Conservation (phyloP, 2,888 invertebrate genomes). For the Adelognathus sp. region DNA sequence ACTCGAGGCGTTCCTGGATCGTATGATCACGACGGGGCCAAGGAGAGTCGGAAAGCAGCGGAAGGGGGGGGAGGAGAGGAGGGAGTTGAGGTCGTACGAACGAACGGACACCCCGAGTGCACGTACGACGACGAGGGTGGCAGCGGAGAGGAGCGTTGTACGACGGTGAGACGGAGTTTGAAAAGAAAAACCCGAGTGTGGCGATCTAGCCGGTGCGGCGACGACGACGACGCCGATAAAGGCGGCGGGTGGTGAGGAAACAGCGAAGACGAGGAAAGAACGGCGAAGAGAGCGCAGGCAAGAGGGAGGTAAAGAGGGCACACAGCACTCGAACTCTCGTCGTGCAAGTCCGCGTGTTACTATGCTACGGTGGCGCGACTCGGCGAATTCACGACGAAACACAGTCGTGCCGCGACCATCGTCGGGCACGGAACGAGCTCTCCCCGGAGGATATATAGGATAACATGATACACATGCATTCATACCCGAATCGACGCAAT, state of each 20-base stretch:
- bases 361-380: slow-evolving; percentile 77
- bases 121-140: slow-evolving; percentile 35
- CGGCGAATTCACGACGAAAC: slow-evolving; percentile 51
- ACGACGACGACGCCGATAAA: slow-evolving; percentile 13
- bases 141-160: too few species aligned
- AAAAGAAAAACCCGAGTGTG: slow-evolving; percentile 71
- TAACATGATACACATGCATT: background rate
- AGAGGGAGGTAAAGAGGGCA: slow-evolving; percentile 77
- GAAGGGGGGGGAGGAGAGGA: background rate
- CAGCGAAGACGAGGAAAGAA: slow-evolving; percentile 15
- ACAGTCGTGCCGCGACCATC: slow-evolving; percentile 38
- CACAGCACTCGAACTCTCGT: slow-evolving; percentile 52
- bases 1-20: slow-evolving; percentile 60
- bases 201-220: slow-evolving; percentile 68
- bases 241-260: background rate
- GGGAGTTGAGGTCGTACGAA: background rate
- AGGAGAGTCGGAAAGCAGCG: slow-evolving; percentile 64
- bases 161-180: slow-evolving; percentile 63
- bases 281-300: slow-evolving; percentile 81
- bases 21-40: slow-evolving; percentile 63
- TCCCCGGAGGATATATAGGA: background rate
- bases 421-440: slow-evolving; percentile 14
- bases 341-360: slow-evolving; percentile 81
- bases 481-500: background rate
- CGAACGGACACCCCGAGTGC: slow-evolving; percentile 5